Evolutionary conservation across 2,888 invertebrate species (phyloP).

Genomic region (Calephelis perditalis): DNA sequence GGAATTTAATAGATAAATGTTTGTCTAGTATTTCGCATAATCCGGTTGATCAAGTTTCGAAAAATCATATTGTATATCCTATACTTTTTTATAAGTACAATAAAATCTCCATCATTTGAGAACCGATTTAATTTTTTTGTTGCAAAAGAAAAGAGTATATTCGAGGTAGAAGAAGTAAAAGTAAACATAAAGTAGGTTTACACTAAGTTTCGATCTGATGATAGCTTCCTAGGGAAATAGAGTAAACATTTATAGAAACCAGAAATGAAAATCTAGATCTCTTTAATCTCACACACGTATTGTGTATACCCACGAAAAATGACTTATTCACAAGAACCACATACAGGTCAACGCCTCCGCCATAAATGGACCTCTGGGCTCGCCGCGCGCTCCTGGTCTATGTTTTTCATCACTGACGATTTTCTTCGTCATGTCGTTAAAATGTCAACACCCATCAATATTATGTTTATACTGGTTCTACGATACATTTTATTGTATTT

Average conservation of each 20-base stretch:
- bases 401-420: conserved; percentile 66
- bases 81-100: too few species aligned
- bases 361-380: conserved; percentile 59
- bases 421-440: conserved; percentile 64
- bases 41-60: too few species aligned
- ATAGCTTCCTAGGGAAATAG: too few species aligned
- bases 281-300: neutral
- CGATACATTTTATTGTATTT: conserved; percentile 6
- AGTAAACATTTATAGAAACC: neutral
- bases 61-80: too few species aligned
- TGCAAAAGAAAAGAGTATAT: too few species aligned
- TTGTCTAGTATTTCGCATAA: too few species aligned
- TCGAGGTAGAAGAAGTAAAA: too few species aligned
- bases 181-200: too few species aligned
- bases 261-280: neutral
- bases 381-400: conserved; percentile 48
- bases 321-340: conserved; percentile 47
- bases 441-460: conserved; percentile 68
- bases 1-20: too few species aligned
- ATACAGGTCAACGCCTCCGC: conserved; percentile 67
- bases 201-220: too few species aligned
- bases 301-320: conserved; percentile 33
- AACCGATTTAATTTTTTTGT: too few species aligned
- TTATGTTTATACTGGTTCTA: conserved; percentile 9
- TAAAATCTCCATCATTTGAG: too few species aligned